Base-by-base conservation (phyloP, 2,888 invertebrate species). In the Oscheius sp. region DNA sequence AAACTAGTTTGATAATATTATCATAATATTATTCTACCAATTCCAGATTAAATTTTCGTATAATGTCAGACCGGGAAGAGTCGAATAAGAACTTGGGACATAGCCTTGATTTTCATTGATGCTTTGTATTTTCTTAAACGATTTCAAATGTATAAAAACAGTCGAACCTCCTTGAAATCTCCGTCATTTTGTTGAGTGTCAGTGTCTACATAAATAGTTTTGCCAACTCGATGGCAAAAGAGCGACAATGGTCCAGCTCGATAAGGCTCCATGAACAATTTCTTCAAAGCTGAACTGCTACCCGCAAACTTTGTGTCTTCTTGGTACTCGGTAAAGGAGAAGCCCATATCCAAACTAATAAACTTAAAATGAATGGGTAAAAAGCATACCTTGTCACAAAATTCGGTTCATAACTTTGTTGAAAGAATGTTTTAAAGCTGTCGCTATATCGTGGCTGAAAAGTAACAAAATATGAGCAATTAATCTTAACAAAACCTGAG, bases 41-140 rank as follows among this genome's bases (percentile, higher is more conserved):
- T 61, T 45, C 67, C 67, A 67, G 30, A 67, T 59, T 17, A 67
- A 36, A 17, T 67, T 44, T 24, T 67, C 67, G 28, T 50, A 59
- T 2, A 59, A 20, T 5, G 59, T 59, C 5, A 54, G 33, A 6
- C 45, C 33, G 3, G 54, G 54, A 8, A 14, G 32, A n/a, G 50
- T 9, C 17, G 14, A 14, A 26, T 50, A 50, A 3, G 59, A 45
- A 24, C 22, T 33, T 4, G 59, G 59, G 20, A 28, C 24, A 26
- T 59, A 41, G 20, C 44, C 44, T 44, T 44, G 28, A 14, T 26
- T 22, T 2, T 59, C 36, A 41, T 38, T 41, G 6, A 59, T 41
- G 5, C 44, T 44, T 44, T 59, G 59, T 9, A 59, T 44, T 59
- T 59, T 59, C 59, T 59, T 22, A 56, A 33, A 9, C 36, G 5